Base-by-base conservation (phyloP, 2,113 vertebrate genomes). In the Macquaria australasica region DNA sequence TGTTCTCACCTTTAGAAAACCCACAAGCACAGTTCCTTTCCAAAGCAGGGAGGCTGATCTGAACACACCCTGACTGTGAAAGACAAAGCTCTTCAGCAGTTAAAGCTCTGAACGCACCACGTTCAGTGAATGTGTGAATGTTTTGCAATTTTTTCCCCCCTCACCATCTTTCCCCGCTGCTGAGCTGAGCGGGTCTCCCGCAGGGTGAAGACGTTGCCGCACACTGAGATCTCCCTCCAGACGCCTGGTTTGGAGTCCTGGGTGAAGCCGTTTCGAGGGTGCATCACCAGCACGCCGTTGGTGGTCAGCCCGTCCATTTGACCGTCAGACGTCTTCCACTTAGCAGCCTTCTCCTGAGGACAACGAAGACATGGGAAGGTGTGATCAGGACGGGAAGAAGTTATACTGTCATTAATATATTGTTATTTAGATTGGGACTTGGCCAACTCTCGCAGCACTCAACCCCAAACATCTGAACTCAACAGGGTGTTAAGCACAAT, bases 291-390 rank as follows among this genome's bases (percentile, higher is more conserved):
- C 87, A 99, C 98, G 3, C 98, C 98, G 43, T 99, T 99, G 60
- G 98, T 99, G 86, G 98, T 99, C 82, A 99, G 94, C 8, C 98
- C 98, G 41, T 99, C 98, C 98, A 99, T 99, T 85, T 99, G 98
- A 43, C 97, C 97, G 75, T 99, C 98, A 1, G 94, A 89, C 1
- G 98, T 99, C 94, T 97, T 98, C 98, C 98, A 99, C 92, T 99
- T 99, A 0, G 98, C 98, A 83, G 98, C 98, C 80, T 99, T 99
- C 93, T 99, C 98, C 98, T 99, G 87, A 1, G n/a, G 25, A 1
- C 10, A 21, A 31, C 5, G 34, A 68, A 56, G 2, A 55, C 2
- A 31, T 1, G 1, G 8, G 18, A 5, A 64, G 31, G 7, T 63
- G 23, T 34, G 51, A 41, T 70, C 21, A 64, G 20, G 20, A 34